Base-by-base conservation (phyloP, 2,797 vertebrate species). In the Limosa lapponica region DNA sequence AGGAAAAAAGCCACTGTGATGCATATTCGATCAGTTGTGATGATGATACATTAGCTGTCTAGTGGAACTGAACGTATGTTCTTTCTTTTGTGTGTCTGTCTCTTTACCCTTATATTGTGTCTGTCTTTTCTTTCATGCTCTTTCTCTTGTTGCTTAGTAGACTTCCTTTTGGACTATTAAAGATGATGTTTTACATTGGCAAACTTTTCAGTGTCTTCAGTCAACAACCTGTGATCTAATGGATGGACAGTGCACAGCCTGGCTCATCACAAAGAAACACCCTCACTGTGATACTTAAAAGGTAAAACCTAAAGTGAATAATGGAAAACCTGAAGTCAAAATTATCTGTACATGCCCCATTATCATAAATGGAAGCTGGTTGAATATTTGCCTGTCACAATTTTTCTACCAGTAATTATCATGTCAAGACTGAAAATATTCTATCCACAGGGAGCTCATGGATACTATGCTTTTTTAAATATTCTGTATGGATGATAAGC, bases 401-500 rank as follows among this genome's bases (percentile, higher is more conserved):
- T 90, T 89, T 82, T 89, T 90, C 88, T 90, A 70, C 22, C n/a
- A 39, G 52, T 71, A 89, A 85, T 94, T 89, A 89, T 67, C 57
- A n/a, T 46, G 57, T 94, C 69, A 85, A 71, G 74, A 86, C 59
- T 80, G 59, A 69, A 95, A 87, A 84, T 73, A 82, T 34, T 87
- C 78, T 82, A 32, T 89, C 88, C 61, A 73, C 83, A 85, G 88
- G 86, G 86, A 89, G 67, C 59, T 71, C 41, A 70, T 58, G 80
- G 77, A 75, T 89, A 65, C 73, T 73, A 18, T 79, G 55, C 32
- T 86, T 82, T 94, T 90, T 10, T 0, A 79, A 91, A 77, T 84
- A 83, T 58, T 95, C 77, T 90, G 13, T 91, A 36, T 74, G 86
- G 73, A 54, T 70, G 61, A 51, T 67, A 87, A 90, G 64, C 27